phyloP scores from a whole-genome alignment of 2,113 vertebrate genomes.

The Erpornis zantholeuca region DNA sequence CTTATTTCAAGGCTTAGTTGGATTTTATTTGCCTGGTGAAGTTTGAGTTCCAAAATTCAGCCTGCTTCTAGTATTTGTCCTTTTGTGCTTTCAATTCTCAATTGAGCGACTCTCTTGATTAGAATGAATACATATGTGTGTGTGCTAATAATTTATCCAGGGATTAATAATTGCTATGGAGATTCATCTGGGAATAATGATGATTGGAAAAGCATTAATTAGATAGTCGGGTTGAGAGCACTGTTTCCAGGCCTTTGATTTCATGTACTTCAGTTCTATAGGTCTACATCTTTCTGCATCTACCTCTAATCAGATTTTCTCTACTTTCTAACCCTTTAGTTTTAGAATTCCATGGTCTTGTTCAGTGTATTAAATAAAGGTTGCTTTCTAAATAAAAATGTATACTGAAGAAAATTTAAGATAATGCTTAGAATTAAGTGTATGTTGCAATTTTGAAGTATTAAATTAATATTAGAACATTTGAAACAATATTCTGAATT shows the following conservation, averaged over 20 bases:
- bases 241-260: slow-evolving; percentile 32
- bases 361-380: background rate
- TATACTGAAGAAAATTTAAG: background rate
- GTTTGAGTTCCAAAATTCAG: background rate
- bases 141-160: background rate
- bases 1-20: background rate
- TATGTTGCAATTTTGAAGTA: background rate
- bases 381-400: background rate
- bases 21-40: background rate
- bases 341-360: background rate
- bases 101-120: background rate
- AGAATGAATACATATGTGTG: background rate
- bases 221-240: background rate
- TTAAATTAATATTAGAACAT: background rate
- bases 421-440: background rate
- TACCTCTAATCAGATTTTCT: background rate
- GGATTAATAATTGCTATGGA: slow-evolving; percentile 31
- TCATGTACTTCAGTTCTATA: background rate
- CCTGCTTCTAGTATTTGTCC: background rate
- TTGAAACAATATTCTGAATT: background rate
- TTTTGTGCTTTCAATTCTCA: background rate
- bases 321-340: background rate
- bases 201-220: slow-evolving; percentile 48
- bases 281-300: background rate
- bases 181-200: slow-evolving; percentile 27